These are phyloP conservation scores for Hyposoter didymator DNA, from an alignment of 2,888 invertebrate genomes.

Conservation along the genomic window DNA sequence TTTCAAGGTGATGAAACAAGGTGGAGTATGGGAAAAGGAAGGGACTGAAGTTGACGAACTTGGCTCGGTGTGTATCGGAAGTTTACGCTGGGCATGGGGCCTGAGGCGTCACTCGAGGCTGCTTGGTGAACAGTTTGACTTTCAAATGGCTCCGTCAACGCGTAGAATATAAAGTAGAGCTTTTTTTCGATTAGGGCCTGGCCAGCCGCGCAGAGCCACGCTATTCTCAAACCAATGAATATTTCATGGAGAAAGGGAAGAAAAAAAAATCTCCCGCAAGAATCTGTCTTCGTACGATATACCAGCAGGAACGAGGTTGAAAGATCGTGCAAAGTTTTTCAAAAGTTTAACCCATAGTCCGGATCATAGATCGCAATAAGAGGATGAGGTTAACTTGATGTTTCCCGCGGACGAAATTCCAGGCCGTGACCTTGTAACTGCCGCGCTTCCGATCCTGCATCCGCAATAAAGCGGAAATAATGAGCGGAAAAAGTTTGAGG, in stretches of 20 bases:
- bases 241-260: conserved; percentile 70
- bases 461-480: neutral
- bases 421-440: neutral
- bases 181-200: conserved; percentile 69
- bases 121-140: conserved; percentile 75
- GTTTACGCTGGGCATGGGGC: conserved; percentile 64
- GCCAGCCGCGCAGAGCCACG: conserved; percentile 61
- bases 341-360: conserved; percentile 6
- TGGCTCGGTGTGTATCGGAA: conserved; percentile 64
- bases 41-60: conserved; percentile 51
- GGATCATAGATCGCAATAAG: conserved; percentile 14
- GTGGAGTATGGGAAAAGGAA: conserved; percentile 1
- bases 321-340: conserved; percentile 11
- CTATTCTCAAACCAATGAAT: conserved; percentile 72
- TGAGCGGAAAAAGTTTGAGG: neutral
- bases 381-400: neutral
- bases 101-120: conserved; percentile 54
- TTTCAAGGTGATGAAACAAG: conserved; percentile 24
- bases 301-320: neutral
- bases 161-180: conserved; percentile 74
- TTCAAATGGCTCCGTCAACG: conserved; percentile 73
- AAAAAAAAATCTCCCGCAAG: conserved; percentile 38
- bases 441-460: neutral
- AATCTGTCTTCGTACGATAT: conserved; percentile 33
- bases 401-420: neutral